Evolutionary conservation across 2,797 vertebrate genomes (phyloP).

Genomic region (Brotogeris chrysoptera): DNA sequence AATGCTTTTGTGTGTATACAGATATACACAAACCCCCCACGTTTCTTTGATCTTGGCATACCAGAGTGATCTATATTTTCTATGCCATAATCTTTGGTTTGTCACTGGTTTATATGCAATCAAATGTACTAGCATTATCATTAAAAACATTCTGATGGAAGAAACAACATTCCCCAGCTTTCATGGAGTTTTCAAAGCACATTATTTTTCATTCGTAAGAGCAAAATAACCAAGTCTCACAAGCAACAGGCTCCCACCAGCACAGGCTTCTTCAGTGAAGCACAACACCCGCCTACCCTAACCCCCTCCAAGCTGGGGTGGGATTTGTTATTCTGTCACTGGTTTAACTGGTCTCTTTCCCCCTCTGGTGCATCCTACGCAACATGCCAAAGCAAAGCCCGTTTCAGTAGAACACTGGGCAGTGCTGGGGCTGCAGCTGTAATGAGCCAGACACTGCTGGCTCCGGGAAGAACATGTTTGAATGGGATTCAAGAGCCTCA

Average conservation of each 20-base stretch:
- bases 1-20: neutral
- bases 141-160: slow-evolving; percentile 1
- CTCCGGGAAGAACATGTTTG: neutral
- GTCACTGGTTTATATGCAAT: neutral
- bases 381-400: neutral
- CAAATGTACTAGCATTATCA: neutral
- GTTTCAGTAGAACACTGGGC: fast-evolving
- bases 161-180: neutral
- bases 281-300: neutral
- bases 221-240: neutral
- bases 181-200: neutral
- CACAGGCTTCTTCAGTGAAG: neutral
- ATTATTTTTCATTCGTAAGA: neutral
- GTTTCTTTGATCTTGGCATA: neutral
- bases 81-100: neutral
- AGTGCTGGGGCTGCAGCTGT: neutral
- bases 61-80: neutral
- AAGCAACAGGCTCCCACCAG: neutral
- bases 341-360: neutral
- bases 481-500: neutral
- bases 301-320: too few relatives aligned
- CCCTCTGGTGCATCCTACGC: neutral
- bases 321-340: neutral
- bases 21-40: neutral
- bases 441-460: neutral